Percentiles rank a stretch among this genome's conserved stretches.
These are phyloP conservation scores for Euplexia lucipara DNA, from an alignment of 2,888 invertebrate species.

Conservation along the genomic window DNA sequence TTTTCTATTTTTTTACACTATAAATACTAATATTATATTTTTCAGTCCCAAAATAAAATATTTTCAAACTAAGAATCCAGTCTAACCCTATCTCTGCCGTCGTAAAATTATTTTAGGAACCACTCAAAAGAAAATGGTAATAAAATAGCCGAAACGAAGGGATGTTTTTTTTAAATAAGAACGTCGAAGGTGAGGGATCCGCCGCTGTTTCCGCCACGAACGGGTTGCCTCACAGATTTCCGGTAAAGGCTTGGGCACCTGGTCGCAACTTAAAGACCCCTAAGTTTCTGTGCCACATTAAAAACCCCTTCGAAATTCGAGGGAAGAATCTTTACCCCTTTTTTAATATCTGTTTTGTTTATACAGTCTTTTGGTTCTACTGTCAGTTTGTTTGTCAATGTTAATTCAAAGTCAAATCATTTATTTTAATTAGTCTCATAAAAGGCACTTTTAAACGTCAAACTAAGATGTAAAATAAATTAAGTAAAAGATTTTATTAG, in stretches of 20 bases:
- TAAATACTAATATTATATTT: neutral
- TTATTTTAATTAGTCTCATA: no score
- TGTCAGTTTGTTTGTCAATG: conserved; percentile 13
- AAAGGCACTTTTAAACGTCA: no score
- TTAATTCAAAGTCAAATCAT: no score
- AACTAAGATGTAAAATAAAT: no score
- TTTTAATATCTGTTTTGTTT: conserved; percentile 70
- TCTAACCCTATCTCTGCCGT: conserved; percentile 46
- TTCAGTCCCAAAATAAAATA: neutral
- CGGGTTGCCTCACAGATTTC: conserved; percentile 89
- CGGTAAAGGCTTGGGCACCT: conserved; percentile 88
- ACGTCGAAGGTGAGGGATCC: conserved; percentile 83
- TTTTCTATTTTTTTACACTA: neutral
- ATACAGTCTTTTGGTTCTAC: conserved; percentile 25
- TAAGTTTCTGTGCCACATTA: conserved; percentile 80
- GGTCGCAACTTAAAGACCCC: conserved; percentile 79
- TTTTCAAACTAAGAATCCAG: conserved; percentile 2
- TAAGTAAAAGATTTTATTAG: no score
- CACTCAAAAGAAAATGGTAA: conserved; percentile 62
- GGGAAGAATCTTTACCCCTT: conserved; percentile 84
- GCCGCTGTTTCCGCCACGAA: conserved; percentile 85
- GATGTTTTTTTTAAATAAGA: conserved; percentile 79
- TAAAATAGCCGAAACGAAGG: conserved; percentile 69
- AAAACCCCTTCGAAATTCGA: conserved; percentile 81
- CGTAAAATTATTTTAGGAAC: conserved; percentile 56